phyloP scores from a whole-genome alignment of 2,888 invertebrate genomes.

The Endomychus coccineus region DNA sequence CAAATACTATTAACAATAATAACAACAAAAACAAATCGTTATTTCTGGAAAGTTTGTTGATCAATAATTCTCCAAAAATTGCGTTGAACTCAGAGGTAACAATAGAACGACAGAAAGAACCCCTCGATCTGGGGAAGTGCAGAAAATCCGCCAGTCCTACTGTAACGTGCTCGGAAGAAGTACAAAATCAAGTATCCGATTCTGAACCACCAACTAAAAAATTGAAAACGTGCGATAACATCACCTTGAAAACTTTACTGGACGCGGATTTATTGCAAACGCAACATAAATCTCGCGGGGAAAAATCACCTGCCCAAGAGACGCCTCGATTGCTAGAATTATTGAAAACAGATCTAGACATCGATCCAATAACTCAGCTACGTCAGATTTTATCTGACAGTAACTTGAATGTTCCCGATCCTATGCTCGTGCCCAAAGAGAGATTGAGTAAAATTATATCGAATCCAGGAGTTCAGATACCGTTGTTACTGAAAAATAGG shows the following conservation, averaged over 20 bases:
- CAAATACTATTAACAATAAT: constrained; percentile 26
- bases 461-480: constrained; percentile 70
- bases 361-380: constrained; percentile 64
- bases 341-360: constrained; percentile 46
- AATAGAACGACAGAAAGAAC: constrained; percentile 53
- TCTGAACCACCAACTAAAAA: constrained; percentile 46
- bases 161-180: constrained; percentile 67
- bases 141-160: constrained; percentile 64
- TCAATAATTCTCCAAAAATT: constrained; percentile 53
- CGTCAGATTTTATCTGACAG: constrained; percentile 59
- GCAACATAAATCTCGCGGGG: constrained; percentile 10
- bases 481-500: constrained; percentile 60
- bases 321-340: constrained; percentile 44
- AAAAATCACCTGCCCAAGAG: constrained; percentile 38
- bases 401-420: constrained; percentile 70
- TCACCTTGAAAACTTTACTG: constrained; percentile 47
- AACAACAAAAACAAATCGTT: constrained; percentile 42
- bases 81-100: constrained; percentile 51
- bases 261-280: constrained; percentile 43
- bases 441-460: constrained; percentile 62
- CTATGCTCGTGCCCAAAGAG: constrained; percentile 71
- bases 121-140: constrained; percentile 61
- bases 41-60: constrained; percentile 57
- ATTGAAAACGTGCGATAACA: constrained; percentile 40
- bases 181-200: constrained; percentile 46